Conservation (phyloP, 2,113 vertebrate species). For the Trematocara marginatum region DNA sequence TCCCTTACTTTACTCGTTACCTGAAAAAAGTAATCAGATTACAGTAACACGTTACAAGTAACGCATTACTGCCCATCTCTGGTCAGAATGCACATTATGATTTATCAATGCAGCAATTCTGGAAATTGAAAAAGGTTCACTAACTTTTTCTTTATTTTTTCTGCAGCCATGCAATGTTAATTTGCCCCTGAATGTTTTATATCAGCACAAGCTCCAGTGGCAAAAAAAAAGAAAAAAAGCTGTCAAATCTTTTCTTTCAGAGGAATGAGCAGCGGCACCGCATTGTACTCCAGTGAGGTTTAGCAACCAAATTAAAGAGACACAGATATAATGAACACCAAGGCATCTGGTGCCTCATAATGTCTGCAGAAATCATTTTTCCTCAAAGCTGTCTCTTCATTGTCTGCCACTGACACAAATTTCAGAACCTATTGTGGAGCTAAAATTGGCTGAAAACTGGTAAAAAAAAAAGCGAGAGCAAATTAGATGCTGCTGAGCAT, state of each 20-base stretch:
- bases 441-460: slow-evolving; percentile 20
- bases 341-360: slow-evolving; percentile 38
- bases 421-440: slow-evolving; percentile 33
- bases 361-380: slow-evolving; percentile 33
- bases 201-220: background rate
- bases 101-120: background rate
- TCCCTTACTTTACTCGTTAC: no score
- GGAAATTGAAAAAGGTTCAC: background rate
- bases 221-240: background rate
- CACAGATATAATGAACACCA: slow-evolving; percentile 28
- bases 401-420: slow-evolving; percentile 40
- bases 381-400: slow-evolving; percentile 40
- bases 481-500: slow-evolving; percentile 39
- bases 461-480: background rate
- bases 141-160: background rate
- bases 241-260: background rate
- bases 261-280: slow-evolving; percentile 1
- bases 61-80: no score
- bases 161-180: background rate
- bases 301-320: slow-evolving; percentile 29
- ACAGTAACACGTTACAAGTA: no score
- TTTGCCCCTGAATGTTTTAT: background rate
- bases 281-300: slow-evolving; percentile 18
- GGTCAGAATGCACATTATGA: background rate
- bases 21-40: no score